Evolutionary conservation across 2,113 vertebrate species (phyloP).

Genomic region (Caloenas nicobarica): DNA sequence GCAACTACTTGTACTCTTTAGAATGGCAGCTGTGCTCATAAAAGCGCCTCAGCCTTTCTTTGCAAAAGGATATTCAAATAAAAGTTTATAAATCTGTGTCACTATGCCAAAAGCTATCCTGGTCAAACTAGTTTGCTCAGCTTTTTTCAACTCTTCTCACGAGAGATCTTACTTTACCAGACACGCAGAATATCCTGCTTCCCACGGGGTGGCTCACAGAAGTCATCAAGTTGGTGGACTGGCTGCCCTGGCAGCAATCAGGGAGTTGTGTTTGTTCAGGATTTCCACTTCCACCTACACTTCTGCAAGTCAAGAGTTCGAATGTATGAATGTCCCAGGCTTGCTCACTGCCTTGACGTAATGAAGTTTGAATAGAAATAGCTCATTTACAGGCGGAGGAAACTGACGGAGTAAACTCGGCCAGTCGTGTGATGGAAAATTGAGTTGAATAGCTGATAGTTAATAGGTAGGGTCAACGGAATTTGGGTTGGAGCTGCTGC

Average conservation of each 20-base stretch:
- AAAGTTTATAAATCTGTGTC: not conserved
- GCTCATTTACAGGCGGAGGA: not conserved
- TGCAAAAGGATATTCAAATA: not conserved
- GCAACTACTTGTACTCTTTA: not conserved
- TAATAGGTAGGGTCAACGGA: not conserved
- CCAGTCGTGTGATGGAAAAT: not conserved
- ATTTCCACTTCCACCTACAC: conserved; percentile 21
- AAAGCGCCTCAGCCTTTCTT: conserved; percentile 14
- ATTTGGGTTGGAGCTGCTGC: not conserved
- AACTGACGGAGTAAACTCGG: not conserved
- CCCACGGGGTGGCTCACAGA: not conserved
- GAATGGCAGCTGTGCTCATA: conserved; percentile 16
- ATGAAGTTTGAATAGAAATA: not conserved
- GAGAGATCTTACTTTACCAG: conserved; percentile 3
- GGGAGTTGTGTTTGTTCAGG: conserved; percentile 24
- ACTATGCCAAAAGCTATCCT: conserved; percentile 4
- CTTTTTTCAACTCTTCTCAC: not conserved
- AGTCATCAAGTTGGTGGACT: not conserved
- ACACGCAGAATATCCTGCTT: conserved; percentile 16
- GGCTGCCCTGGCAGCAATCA: not conserved
- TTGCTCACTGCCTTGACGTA: not conserved
- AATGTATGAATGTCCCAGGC: not conserved
- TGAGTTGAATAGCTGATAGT: not conserved
- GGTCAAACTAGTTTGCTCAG: conserved; percentile 18
- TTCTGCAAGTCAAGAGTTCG: not conserved